Conservation (phyloP, 2,888 invertebrate genomes). For the Metallyticus violacea region DNA sequence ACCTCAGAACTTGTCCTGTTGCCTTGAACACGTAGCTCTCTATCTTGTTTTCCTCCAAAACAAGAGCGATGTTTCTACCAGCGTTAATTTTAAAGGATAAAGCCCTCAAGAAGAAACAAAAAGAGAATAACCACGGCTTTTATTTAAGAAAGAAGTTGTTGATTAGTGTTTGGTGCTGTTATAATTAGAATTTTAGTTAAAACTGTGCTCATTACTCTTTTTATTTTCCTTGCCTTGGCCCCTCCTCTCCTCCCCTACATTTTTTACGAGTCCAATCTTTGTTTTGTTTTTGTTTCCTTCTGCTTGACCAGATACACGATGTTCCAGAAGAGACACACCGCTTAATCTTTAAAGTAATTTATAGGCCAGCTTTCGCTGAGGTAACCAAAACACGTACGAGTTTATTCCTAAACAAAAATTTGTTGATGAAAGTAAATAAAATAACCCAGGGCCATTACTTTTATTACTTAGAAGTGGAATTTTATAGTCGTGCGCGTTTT, state of each 20-base stretch:
- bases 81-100: slow-evolving; percentile 3
- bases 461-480: not conserved
- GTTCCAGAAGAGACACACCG: not conserved
- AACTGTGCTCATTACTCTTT: slow-evolving; percentile 15
- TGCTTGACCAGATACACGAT: not conserved
- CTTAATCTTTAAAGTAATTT: not conserved
- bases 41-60: not conserved
- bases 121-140: not conserved
- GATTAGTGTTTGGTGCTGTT: slow-evolving; percentile 4
- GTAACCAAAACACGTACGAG: not conserved
- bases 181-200: slow-evolving; percentile 20
- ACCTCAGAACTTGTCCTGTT: not conserved
- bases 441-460: not conserved
- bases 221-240: not conserved
- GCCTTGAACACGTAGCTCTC: not conserved
- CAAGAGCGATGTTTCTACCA: not conserved
- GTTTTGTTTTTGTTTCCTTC: not conserved
- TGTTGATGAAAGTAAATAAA: not conserved
- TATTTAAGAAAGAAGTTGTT: slow-evolving; percentile 11
- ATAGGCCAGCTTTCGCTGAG: not conserved
- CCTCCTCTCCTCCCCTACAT: not conserved
- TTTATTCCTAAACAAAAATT: not conserved
- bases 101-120: not conserved
- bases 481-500: not conserved
- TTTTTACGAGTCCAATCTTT: not conserved